Base-by-base conservation (phyloP, 2,797 vertebrate species). In the Myiotriccus ornatus region DNA sequence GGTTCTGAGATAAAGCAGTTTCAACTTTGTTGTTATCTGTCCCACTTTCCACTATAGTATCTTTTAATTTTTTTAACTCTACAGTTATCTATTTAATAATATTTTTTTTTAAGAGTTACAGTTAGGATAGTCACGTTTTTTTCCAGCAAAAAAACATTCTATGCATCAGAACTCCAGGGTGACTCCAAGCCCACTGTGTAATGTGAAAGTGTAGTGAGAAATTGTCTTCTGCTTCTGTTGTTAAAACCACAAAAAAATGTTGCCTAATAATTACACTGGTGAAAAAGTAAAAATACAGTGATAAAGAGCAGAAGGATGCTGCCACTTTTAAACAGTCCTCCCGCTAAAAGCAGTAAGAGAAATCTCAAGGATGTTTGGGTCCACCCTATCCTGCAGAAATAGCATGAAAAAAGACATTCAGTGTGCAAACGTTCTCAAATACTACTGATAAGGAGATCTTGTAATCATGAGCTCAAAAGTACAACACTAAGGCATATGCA, bases 151-250 rank as follows among this genome's bases (percentile, higher is more conserved):
- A 18, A 49, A 89, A 23, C 10, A 46, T n/a, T 79, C 23, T 47
- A 14, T 25, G 15, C 10, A 56, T 60, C 25, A 85, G 35, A 79
- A 64, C 12, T 63, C 35, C 67, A 81, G 12, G 8, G 17, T 63
- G 47, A 63, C 19, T 10, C 64, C 24, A 71, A 87, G 25, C 2
- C n/a, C 25, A 57, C 3, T 21, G 14, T 0, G 0, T 25, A 50
- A 37, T 6, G 15, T 32, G 13, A 60, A 87, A 74, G 8, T 5
- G 37, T 2, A 62, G 13, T 6, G 23, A 73, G 37, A 69, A 56
- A 80, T 10, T 22, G 15, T 46, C 43, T 12, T 82, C 20, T 57
- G 10, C 16, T 67, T 55, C 27, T 84, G 37, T 22, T 55, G 32
- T 41, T 75, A 87, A 90, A 90, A 71, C 12, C 11, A 82, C 12